phyloP scores from a whole-genome alignment of 2,797 vertebrate genomes.

The Graptemys geographica region DNA sequence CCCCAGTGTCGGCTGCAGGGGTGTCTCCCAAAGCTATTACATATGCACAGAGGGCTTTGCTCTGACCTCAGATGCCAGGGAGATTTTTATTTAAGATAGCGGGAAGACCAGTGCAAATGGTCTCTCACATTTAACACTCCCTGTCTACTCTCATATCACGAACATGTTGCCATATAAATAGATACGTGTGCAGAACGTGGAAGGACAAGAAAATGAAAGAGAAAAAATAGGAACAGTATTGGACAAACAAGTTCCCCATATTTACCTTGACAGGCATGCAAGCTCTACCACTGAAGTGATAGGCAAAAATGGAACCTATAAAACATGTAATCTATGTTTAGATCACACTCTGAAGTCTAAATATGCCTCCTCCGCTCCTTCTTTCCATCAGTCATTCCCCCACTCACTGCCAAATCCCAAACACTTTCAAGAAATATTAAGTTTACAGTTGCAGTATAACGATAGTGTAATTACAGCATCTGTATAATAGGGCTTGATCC shows the following conservation, averaged over 20 bases:
- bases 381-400: not conserved
- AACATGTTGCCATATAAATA: not conserved
- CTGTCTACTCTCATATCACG: not conserved
- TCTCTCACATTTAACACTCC: not conserved
- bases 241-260: not conserved
- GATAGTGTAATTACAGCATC: not conserved
- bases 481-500: not conserved
- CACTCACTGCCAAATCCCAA: not conserved
- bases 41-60: not conserved
- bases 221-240: not conserved
- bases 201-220: not conserved
- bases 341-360: not conserved
- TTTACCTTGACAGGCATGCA: not conserved
- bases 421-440: not conserved
- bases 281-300: not conserved
- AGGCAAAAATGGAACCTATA: not conserved
- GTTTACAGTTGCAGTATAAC: not conserved
- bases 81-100: not conserved
- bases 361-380: not conserved
- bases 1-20: not conserved
- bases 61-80: not conserved
- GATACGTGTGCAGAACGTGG: not conserved
- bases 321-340: not conserved
- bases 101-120: not conserved
- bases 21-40: not conserved